phyloP scores from a whole-genome alignment of 1,140 invertebrate species.

The Acromyrmex charruanus region DNA sequence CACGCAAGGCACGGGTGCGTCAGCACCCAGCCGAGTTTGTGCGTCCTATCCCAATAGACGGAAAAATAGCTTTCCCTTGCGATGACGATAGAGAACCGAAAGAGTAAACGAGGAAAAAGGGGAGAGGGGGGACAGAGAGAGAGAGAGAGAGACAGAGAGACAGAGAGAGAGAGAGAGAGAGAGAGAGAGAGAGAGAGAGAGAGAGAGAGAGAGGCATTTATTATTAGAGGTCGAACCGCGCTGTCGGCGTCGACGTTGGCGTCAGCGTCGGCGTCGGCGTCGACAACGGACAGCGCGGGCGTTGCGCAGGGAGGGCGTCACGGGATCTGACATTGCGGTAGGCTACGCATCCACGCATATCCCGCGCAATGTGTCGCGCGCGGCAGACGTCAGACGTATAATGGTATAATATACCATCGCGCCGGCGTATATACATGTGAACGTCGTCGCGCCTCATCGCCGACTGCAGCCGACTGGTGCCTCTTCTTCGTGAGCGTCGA shows the following conservation, averaged over 20 bases:
- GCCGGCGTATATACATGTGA: slow-evolving; percentile 65
- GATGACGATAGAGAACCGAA: slow-evolving; percentile 24
- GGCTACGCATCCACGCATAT: slow-evolving; percentile 79
- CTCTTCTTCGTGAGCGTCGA: slow-evolving; percentile 28
- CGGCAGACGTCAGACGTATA: background rate
- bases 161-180: background rate
- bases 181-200: background rate
- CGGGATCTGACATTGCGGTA: slow-evolving; percentile 81
- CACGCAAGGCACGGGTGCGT: slow-evolving; percentile 43
- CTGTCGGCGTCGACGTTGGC: background rate
- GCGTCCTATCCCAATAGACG: slow-evolving; percentile 77
- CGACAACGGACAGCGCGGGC: slow-evolving; percentile 29
- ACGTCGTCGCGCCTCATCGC: slow-evolving; percentile 55
- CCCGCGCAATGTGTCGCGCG: slow-evolving; percentile 44
- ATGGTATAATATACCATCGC: slow-evolving; percentile 45
- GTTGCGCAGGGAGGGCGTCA: slow-evolving; percentile 61
- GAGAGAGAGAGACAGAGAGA: background rate
- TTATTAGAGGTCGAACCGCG: slow-evolving; percentile 36
- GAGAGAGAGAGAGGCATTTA: slow-evolving; percentile 23
- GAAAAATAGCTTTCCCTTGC: slow-evolving; percentile 72
- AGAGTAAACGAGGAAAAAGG: slow-evolving; percentile 19
- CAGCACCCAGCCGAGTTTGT: slow-evolving; percentile 16
- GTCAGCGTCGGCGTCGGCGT: background rate
- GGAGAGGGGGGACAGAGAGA: background rate
- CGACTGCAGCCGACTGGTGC: slow-evolving; percentile 18